These are phyloP conservation scores for Vulpes lagopus DNA, from an alignment of 2,113 vertebrate genomes.

Conservation along the genomic window DNA sequence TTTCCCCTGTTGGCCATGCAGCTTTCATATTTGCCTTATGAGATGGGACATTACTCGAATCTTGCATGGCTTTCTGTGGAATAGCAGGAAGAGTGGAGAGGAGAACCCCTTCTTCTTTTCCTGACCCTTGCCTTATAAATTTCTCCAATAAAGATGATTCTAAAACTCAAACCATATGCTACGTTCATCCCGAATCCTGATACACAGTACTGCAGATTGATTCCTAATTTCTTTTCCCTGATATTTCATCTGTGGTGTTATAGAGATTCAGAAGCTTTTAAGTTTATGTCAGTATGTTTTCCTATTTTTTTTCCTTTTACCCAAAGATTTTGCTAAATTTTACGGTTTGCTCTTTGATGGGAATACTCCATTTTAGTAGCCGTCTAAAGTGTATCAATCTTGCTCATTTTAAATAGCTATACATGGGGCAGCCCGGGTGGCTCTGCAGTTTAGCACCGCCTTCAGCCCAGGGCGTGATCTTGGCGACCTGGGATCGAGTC, in stretches of 20 bases:
- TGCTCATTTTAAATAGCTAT: conserved; percentile 46
- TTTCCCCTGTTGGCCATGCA: not conserved
- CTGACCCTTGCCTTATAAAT: not conserved
- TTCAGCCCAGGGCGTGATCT: too few relatives aligned
- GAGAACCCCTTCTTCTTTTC: not conserved
- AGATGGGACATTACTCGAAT: not conserved
- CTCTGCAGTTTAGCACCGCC: too few relatives aligned
- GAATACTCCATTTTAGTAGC: conserved; percentile 25
- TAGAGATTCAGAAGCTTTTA: not conserved
- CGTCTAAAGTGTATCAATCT: not conserved
- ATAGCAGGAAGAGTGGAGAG: not conserved
- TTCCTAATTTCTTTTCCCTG: not conserved
- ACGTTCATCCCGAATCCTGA: not conserved
- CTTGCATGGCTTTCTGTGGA: not conserved
- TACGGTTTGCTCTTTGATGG: conserved; percentile 25
- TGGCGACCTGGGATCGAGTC: too few relatives aligned
- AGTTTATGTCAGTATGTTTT: not conserved
- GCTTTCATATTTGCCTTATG: not conserved
- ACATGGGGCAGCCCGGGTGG: not conserved
- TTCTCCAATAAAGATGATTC: conserved; percentile 26
- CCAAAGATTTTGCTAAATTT: not conserved
- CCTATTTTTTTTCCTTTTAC: not conserved
- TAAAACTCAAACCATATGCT: not conserved
- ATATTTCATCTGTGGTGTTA: conserved; percentile 17
- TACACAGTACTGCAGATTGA: not conserved